These are phyloP conservation scores for Schizothorax lantsangensis DNA, from an alignment of 2,797 vertebrate species.

Conservation along the genomic window DNA sequence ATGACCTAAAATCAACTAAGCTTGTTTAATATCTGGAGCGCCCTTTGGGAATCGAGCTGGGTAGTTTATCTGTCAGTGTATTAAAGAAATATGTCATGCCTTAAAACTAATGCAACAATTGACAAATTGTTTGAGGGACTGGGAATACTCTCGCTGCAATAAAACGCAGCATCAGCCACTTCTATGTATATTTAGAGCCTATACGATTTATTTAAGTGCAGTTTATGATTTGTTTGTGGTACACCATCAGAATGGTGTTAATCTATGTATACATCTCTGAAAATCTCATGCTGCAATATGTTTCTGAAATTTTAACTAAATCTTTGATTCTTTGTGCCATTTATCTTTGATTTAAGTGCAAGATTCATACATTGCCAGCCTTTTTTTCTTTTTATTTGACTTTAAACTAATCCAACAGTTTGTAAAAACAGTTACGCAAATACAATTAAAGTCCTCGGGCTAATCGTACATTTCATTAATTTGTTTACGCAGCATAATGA, in stretches of 20 bases:
- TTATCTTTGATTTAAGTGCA: conserved; percentile 3
- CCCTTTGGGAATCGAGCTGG: background rate
- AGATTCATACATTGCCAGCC: background rate
- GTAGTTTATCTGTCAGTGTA: conserved; percentile 13
- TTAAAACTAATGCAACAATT: background rate
- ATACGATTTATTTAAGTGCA: background rate
- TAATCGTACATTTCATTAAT: background rate
- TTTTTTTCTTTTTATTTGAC: background rate
- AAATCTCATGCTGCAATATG: background rate
- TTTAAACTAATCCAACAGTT: background rate
- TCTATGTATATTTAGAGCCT: background rate
- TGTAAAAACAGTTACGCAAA: background rate
- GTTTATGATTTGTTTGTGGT: background rate
- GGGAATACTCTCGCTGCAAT: background rate
- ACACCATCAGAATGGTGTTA: background rate
- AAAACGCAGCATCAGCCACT: background rate
- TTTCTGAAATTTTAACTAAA: background rate
- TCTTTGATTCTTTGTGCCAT: background rate
- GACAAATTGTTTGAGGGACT: background rate
- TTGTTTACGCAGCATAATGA: background rate
- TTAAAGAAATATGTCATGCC: conserved; percentile 8
- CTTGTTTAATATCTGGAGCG: background rate
- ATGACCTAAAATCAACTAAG: background rate
- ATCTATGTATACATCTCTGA: background rate
- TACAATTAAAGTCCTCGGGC: background rate